phyloP scores from a whole-genome alignment of 2,797 vertebrate species.

The Spea hammondii region DNA sequence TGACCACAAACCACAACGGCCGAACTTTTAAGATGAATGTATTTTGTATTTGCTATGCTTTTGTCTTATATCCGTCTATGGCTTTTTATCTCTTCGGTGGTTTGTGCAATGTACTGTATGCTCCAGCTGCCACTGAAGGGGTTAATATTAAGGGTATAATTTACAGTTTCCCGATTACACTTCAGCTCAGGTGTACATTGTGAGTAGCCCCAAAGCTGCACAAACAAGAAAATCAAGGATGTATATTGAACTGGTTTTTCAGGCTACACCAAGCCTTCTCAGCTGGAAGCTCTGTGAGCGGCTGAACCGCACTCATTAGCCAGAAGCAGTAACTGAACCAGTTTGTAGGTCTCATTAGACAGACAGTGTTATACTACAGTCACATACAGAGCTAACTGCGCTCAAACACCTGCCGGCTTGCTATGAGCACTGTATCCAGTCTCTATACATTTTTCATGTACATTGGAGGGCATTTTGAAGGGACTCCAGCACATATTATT shows the following conservation, averaged over 20 bases:
- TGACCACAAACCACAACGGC: not conserved
- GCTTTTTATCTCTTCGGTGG: too few relatives aligned
- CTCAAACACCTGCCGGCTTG: too few relatives aligned
- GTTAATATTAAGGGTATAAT: not conserved
- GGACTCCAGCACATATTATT: too few relatives aligned
- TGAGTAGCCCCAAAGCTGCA: slow-evolving; percentile 16
- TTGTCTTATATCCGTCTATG: too few relatives aligned
- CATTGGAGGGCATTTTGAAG: too few relatives aligned
- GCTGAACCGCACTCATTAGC: not conserved
- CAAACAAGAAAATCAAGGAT: slow-evolving; percentile 33
- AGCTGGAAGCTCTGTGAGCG: slow-evolving; percentile 19
- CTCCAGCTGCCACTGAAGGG: too few relatives aligned
- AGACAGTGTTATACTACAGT: not conserved
- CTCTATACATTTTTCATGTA: too few relatives aligned
- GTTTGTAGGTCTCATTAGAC: slow-evolving; percentile 16
- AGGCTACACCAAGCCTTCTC: slow-evolving; percentile 11
- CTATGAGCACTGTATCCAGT: too few relatives aligned
- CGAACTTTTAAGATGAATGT: not conserved
- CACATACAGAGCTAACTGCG: too few relatives aligned
- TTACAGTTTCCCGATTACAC: not conserved
- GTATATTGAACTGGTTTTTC: slow-evolving; percentile 23
- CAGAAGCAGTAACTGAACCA: slow-evolving; percentile 20
- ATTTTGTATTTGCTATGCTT: not conserved
- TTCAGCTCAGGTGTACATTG: not conserved
- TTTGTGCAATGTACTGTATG: too few relatives aligned